Conservation (phyloP, 2,113 vertebrate genomes). For the Nesoenas mayeri region DNA sequence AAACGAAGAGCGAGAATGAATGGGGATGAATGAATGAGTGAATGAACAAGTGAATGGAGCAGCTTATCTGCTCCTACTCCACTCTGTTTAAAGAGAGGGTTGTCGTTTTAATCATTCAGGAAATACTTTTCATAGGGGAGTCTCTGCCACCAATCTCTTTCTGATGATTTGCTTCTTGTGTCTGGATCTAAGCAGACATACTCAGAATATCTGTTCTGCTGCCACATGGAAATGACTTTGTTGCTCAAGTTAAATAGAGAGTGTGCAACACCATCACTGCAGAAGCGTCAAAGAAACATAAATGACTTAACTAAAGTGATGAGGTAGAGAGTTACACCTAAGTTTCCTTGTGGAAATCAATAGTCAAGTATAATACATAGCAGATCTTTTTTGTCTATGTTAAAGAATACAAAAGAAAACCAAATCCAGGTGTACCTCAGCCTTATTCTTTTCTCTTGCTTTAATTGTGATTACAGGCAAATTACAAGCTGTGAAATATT, state of each 20-base stretch:
- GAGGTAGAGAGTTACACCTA: neutral
- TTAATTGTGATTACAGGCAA: neutral
- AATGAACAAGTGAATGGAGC: slow-evolving; percentile 64
- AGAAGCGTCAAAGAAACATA: neutral
- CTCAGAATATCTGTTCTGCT: neutral
- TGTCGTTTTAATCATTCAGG: slow-evolving; percentile 34
- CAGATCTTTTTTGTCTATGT: neutral
- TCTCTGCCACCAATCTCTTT: neutral
- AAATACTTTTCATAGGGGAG: slow-evolving; percentile 9
- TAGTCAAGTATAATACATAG: neutral
- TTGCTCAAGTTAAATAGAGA: neutral
- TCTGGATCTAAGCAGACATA: neutral
- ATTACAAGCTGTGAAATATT: neutral
- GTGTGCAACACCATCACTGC: neutral
- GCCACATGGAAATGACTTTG: slow-evolving; percentile 6
- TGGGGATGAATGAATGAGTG: slow-evolving; percentile 35
- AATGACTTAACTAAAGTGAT: neutral
- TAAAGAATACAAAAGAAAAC: neutral
- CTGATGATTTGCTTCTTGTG: neutral
- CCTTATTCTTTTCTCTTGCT: slow-evolving; percentile 11
- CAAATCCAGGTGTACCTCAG: neutral
- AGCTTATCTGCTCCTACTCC: slow-evolving; percentile 53
- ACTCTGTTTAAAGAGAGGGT: slow-evolving; percentile 36
- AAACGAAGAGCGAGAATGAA: slow-evolving; percentile 51
- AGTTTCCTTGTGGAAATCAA: neutral